These are phyloP conservation scores for Oreochromis aureus DNA, from an alignment of 2,113 vertebrate genomes.

Conservation along the genomic window DNA sequence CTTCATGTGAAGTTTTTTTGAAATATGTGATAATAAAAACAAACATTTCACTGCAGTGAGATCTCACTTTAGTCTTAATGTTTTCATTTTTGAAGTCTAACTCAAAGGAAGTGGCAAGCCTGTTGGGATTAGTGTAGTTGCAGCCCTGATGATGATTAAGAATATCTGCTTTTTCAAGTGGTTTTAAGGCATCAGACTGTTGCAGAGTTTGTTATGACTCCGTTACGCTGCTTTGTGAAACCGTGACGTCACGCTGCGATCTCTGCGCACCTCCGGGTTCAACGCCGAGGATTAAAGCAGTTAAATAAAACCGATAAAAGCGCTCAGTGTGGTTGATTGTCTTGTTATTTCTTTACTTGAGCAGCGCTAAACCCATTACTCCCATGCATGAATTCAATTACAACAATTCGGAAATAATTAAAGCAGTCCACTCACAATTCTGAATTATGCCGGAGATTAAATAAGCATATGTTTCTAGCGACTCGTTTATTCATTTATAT, in stretches of 20 bases:
- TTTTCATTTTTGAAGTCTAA: not conserved
- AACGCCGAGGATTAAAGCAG: not conserved
- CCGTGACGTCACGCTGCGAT: not conserved
- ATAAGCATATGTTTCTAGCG: not conserved
- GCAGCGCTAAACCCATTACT: not conserved
- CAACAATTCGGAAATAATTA: not conserved
- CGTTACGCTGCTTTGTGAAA: not conserved
- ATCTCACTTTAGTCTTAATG: not conserved
- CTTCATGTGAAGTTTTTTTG: not conserved
- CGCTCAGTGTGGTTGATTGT: not conserved
- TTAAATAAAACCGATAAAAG: not conserved
- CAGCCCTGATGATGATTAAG: not conserved
- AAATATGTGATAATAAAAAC: not conserved
- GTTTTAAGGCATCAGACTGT: not conserved
- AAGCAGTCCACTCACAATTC: not conserved
- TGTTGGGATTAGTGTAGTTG: not conserved
- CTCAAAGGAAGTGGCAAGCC: not conserved
- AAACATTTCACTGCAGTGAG: not conserved
- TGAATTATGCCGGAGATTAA: not conserved
- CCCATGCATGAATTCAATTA: not conserved
- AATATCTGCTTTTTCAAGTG: slow-evolving; percentile 11
- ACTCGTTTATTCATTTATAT: slow-evolving; percentile 3
- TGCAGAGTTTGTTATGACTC: not conserved
- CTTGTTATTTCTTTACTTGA: not conserved
- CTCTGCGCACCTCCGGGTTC: not conserved